Percentiles rank a stretch among this genome's conserved stretches.
phyloP scores from a whole-genome alignment of 1,140 invertebrate species.

The Apis cerana region DNA sequence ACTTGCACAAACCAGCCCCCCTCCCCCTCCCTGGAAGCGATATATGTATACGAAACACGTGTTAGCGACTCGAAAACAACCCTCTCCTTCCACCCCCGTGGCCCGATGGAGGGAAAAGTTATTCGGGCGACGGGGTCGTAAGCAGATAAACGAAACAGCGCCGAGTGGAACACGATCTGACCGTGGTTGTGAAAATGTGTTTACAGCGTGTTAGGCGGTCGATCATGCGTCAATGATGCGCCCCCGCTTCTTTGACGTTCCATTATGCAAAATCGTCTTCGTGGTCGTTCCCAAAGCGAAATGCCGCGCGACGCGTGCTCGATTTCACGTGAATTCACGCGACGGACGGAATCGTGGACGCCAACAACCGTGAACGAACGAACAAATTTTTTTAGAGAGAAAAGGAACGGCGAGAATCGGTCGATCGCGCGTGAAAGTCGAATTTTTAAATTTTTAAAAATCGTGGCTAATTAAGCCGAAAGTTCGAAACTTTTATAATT shows the following conservation, averaged over 20 bases:
- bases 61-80: conserved; percentile 1
- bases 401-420: no score
- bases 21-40: not conserved
- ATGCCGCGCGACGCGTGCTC: conserved; percentile 62
- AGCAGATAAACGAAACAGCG: conserved; percentile 61
- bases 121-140: conserved; percentile 39
- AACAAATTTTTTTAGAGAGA: conserved; percentile 34
- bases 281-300: conserved; percentile 54
- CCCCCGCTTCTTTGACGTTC: conserved; percentile 64
- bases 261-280: conserved; percentile 70
- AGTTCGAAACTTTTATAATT: no score
- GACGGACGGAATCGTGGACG: conserved; percentile 33
- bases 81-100: not conserved
- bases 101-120: conserved; percentile 16
- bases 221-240: conserved; percentile 67
- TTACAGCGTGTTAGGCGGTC: conserved; percentile 65
- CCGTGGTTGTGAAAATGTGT: conserved; percentile 64
- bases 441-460: no score
- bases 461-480: no score
- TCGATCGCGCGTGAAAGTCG: no score
- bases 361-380: conserved; percentile 46
- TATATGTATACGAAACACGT: not conserved
- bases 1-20: not conserved
- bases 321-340: conserved; percentile 66
- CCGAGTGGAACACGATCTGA: conserved; percentile 52